phyloP scores from a whole-genome alignment of 1,140 invertebrate genomes.

The Zaprionus taronus region DNA sequence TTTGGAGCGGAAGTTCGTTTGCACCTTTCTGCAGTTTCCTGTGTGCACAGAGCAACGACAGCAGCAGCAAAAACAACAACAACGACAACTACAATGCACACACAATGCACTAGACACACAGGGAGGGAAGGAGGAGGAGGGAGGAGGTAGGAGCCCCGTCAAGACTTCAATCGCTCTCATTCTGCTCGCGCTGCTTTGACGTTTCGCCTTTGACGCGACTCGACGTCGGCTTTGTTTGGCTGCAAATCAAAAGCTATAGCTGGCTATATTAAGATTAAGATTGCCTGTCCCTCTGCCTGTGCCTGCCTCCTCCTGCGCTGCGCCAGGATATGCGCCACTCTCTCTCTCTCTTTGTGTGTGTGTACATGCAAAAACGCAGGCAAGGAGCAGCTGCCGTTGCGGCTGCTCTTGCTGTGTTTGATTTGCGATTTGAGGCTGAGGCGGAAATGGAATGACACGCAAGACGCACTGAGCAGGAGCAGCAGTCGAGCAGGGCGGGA shows the following conservation, averaged over 20 bases:
- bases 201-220: conserved; percentile 74
- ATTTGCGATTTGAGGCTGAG: conserved; percentile 70
- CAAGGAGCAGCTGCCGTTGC: conserved; percentile 61
- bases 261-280: conserved; percentile 49
- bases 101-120: conserved; percentile 34
- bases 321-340: conserved; percentile 41
- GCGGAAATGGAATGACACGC: conserved; percentile 81
- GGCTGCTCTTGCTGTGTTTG: conserved; percentile 58
- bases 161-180: conserved; percentile 34
- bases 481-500: neutral
- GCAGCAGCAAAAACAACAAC: neutral
- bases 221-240: conserved; percentile 49
- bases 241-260: conserved; percentile 70
- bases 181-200: conserved; percentile 51
- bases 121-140: neutral
- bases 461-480: conserved; percentile 41
- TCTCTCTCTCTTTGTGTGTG: conserved; percentile 22
- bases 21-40: conserved; percentile 82
- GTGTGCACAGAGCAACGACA: conserved; percentile 62
- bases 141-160: conserved; percentile 1
- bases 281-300: conserved; percentile 26
- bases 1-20: conserved; percentile 83
- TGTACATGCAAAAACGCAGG: conserved; percentile 52
- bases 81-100: conserved; percentile 50
- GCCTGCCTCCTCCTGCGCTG: neutral